These are phyloP conservation scores for Esox lucius DNA, from an alignment of 2,797 vertebrate species.

Conservation along the genomic window DNA sequence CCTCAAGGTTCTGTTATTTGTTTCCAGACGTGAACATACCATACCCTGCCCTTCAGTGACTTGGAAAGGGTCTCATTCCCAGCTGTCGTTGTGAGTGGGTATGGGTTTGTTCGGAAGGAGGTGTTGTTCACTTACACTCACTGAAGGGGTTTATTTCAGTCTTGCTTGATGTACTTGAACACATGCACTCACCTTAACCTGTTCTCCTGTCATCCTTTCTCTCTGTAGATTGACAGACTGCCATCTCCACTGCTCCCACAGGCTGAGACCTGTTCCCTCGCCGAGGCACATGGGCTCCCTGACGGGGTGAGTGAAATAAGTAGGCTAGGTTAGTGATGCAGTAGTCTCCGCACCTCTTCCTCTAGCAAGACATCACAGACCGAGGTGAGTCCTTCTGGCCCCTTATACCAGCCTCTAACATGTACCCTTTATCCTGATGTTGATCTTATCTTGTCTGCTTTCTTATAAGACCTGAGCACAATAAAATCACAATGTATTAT, in stretches of 20 bases:
- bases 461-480: too few species aligned
- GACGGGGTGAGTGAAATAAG: background rate
- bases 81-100: background rate
- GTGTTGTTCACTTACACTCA: too few species aligned
- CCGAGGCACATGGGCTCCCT: background rate
- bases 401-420: too few species aligned
- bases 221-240: background rate
- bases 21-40: conserved; percentile 5
- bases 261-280: background rate
- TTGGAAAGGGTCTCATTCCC: background rate
- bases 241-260: background rate
- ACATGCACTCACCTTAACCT: conserved; percentile 1
- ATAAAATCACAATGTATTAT: too few species aligned
- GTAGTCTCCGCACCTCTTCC: background rate
- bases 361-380: background rate
- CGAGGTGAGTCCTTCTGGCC: background rate
- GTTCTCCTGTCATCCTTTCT: background rate
- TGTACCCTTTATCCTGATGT: too few species aligned
- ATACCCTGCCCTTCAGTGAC: background rate
- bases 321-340: background rate
- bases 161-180: background rate
- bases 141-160: background rate
- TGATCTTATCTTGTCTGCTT: too few species aligned
- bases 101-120: too few species aligned
- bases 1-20: background rate